Conservation (phyloP, 2,888 invertebrate genomes). For the Caradrina clavipalpis region DNA sequence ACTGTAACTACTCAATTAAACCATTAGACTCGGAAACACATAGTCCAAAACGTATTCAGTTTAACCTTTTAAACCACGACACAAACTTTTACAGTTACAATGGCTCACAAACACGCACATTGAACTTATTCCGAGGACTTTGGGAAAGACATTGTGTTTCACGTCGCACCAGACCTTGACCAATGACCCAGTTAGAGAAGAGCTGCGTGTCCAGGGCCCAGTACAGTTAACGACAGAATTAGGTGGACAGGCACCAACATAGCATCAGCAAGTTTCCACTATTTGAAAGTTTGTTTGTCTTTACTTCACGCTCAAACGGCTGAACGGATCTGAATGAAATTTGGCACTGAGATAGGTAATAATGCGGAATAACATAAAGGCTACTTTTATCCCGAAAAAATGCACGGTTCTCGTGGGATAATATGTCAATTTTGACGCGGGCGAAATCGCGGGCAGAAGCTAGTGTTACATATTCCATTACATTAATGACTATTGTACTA, state of each 20-base stretch:
- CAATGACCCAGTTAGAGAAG: conserved; percentile 62
- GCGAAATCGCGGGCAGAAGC: too few species aligned
- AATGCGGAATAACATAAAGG: too few species aligned
- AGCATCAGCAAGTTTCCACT: not conserved
- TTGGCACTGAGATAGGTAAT: too few species aligned
- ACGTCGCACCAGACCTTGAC: conserved; percentile 61
- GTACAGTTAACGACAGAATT: conserved; percentile 13
- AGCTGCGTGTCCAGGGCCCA: conserved; percentile 49
- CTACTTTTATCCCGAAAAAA: too few species aligned
- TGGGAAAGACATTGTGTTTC: conserved; percentile 32
- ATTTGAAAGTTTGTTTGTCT: too few species aligned
- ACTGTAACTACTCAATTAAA: conserved; percentile 1
- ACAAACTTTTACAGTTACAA: conserved; percentile 17
- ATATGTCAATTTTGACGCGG: too few species aligned
- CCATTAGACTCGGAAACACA: conserved; percentile 7
- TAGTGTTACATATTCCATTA: too few species aligned
- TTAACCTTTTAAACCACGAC: conserved; percentile 16
- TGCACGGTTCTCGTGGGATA: too few species aligned
- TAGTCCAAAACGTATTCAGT: conserved; percentile 3
- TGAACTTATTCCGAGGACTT: conserved; percentile 32
- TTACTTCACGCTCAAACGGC: too few species aligned
- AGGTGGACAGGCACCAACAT: not conserved
- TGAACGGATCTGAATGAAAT: too few species aligned
- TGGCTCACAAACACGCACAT: conserved; percentile 44
- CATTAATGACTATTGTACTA: too few species aligned